These are phyloP conservation scores for Fragum fragum DNA, from an alignment of 2,888 invertebrate genomes.

Conservation along the genomic window DNA sequence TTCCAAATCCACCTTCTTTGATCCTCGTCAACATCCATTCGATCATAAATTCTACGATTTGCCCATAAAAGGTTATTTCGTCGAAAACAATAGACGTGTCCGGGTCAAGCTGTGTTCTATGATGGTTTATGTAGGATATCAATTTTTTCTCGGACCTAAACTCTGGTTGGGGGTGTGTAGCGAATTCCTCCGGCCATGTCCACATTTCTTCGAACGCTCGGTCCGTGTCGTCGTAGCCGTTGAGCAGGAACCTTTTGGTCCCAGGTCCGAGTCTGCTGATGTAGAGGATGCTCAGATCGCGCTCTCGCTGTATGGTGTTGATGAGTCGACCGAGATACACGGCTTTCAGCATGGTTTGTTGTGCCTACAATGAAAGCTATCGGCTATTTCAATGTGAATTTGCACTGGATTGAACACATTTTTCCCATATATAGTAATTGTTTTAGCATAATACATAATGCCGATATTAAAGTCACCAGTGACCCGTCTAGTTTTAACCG, in stretches of 20 bases:
- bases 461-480: no score
- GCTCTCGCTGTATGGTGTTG: conserved; percentile 75
- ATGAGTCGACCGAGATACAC: conserved; percentile 75
- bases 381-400: no score
- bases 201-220: conserved; percentile 65
- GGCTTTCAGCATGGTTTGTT: conserved; percentile 69
- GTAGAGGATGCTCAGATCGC: conserved; percentile 77
- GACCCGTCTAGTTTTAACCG: no score
- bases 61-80: conserved; percentile 70
- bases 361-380: conserved; percentile 60
- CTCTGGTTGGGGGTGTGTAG: conserved; percentile 17
- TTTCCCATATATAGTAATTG: no score
- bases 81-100: conserved; percentile 23
- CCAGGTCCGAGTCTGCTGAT: conserved; percentile 74
- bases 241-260: conserved; percentile 73
- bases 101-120: conserved; percentile 35
- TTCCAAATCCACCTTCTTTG: conserved; percentile 72
- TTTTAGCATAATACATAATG: no score
- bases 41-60: conserved; percentile 73
- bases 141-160: conserved; percentile 41
- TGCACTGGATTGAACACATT: no score
- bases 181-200: conserved; percentile 51
- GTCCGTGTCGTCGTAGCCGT: conserved; percentile 74
- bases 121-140: conserved; percentile 32
- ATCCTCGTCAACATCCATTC: conserved; percentile 76